phyloP scores from a whole-genome alignment of 64 coral and sea anemone genomes.

The Stichodactyla mertensii region DNA sequence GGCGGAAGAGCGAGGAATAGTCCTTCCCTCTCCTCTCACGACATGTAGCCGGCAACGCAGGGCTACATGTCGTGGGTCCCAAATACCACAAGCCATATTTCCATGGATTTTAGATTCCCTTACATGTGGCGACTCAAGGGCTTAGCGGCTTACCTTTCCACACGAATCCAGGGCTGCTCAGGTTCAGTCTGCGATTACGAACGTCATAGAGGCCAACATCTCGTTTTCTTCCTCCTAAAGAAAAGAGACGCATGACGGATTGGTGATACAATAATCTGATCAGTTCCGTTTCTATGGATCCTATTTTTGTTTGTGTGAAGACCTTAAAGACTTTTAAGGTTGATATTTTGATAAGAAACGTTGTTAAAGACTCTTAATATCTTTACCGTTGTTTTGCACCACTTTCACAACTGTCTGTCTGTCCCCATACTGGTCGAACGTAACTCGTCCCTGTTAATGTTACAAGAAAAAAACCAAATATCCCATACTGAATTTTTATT shows the following conservation, averaged over 20 bases:
- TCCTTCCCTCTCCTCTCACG: too few relatives aligned
- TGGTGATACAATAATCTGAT: too few relatives aligned
- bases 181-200: slow-evolving; percentile 8
- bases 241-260: background rate
- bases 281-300: background rate
- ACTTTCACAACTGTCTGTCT: slow-evolving; percentile 48
- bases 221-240: slow-evolving; percentile 29
- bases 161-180: slow-evolving; percentile 20
- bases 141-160: slow-evolving; percentile 39
- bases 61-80: too few relatives aligned
- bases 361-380: too few relatives aligned
- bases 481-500: background rate
- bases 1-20: too few relatives aligned
- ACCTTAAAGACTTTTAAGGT: too few relatives aligned
- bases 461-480: background rate
- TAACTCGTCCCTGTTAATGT: slow-evolving; percentile 43
- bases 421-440: slow-evolving; percentile 59
- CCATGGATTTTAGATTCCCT: too few relatives aligned
- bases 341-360: too few relatives aligned
- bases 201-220: slow-evolving; percentile 28
- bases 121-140: too few relatives aligned
- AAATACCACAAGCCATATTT: too few relatives aligned
- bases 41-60: too few relatives aligned
- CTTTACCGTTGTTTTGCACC: slow-evolving; percentile 51
- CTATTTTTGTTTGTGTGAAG: too few relatives aligned